A percentile compares a stretch with the other conserved stretches of the same genome.
These are phyloP conservation scores for Lycocerus yunnanus DNA, from an alignment of 2,888 invertebrate species.

Conservation along the genomic window DNA sequence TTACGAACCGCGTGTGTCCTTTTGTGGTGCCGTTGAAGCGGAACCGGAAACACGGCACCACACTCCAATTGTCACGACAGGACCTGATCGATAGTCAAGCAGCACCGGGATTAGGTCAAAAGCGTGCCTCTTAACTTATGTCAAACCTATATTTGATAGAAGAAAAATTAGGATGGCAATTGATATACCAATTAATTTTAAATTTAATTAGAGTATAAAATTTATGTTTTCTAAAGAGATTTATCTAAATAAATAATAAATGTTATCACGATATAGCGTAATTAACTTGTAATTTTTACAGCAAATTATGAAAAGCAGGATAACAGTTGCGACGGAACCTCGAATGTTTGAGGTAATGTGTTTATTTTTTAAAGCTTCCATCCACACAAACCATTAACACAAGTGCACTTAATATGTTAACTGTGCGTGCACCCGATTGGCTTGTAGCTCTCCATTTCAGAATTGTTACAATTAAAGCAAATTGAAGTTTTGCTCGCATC, in stretches of 20 bases:
- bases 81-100: slow-evolving; percentile 21
- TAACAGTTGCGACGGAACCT: no score
- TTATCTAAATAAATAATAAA: no score
- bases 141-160: neutral
- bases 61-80: slow-evolving; percentile 26
- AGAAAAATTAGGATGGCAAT: neutral
- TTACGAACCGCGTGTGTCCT: slow-evolving; percentile 26
- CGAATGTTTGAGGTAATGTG: no score
- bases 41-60: slow-evolving; percentile 26
- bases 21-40: slow-evolving; percentile 22
- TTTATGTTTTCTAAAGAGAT: neutral
- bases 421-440: neutral
- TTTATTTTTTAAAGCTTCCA: neutral
- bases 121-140: slow-evolving; percentile 2
- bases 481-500: neutral
- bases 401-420: neutral
- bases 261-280: no score
- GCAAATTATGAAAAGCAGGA: no score
- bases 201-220: neutral
- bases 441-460: neutral
- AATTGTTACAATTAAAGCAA: neutral
- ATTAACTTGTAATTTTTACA: no score
- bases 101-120: slow-evolving; percentile 16
- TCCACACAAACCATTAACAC: neutral
- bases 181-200: neutral